Evolutionary conservation across 2,888 invertebrate species (phyloP), one percentile per base, ranked within the genome.

Genomic region (Anoplius nigerrimus): DNA sequence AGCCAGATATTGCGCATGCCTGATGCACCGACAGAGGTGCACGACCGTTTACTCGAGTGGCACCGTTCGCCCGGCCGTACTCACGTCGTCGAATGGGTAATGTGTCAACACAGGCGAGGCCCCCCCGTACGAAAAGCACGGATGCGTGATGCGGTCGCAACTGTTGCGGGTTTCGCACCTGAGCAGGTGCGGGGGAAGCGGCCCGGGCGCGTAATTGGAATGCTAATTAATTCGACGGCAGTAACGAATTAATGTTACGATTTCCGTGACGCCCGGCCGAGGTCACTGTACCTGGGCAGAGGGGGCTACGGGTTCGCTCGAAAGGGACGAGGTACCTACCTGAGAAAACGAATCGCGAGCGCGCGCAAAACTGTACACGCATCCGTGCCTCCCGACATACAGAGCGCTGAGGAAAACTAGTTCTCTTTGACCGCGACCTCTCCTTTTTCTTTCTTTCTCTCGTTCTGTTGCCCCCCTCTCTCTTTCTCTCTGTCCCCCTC

Each of bases 171-270:
- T n/a, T n/a, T n/a, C n/a, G n/a, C 34, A 34, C 34, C 34, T 34
- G 34, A 34, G 34, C 67, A 67, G 57, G 43, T 71, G 62, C 18
- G 21, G 34, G 34, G 11, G 56, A 24, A n/a, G n/a, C n/a, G n/a
- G n/a, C n/a, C 18, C 27, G 20, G 27, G 24, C 18, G 15, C 21
- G 46, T 58, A 46, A 62, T 46, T 48, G n/a, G 48, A 51, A 57
- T 65, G 56, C 43, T 62, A 72, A 72, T 72, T 62, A 65, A 72
- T 70, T 67, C 62, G 53, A n/a, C 54, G 56, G 55, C 21, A 21
- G 34, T 56, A 56, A 65, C 16, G 48, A 66, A 66, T 58, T 43
- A 60, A 67, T 43, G 42, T 18, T 45, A 61, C 21, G 62, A 67
- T 65, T 67, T 53, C 56, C 24, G 48, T 48, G 15, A 45, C 8